A percentile compares a stretch with the other conserved stretches of the same genome.
Evolutionary conservation across 2,797 vertebrate species (phyloP).

Genomic region (Peromyscus aztecus): DNA sequence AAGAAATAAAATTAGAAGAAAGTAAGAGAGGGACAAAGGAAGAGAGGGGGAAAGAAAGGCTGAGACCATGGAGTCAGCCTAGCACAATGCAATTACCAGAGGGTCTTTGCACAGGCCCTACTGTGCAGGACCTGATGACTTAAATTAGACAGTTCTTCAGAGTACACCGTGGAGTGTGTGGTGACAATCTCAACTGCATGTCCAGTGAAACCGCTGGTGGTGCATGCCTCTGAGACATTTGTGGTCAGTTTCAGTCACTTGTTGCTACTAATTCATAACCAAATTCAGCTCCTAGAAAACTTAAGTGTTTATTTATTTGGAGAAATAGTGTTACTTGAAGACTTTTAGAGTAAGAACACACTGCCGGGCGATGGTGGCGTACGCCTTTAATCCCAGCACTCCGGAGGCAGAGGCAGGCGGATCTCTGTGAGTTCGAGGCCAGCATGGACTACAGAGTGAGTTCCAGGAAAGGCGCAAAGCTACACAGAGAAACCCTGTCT

Average conservation of each 20-base stretch:
- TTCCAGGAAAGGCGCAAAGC: too few species aligned
- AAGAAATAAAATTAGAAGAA: neutral
- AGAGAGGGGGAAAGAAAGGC: neutral
- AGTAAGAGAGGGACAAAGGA: neutral
- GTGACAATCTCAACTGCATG: neutral
- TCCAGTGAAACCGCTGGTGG: neutral
- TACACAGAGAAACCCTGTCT: too few species aligned
- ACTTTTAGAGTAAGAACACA: neutral
- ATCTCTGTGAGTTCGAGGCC: too few species aligned
- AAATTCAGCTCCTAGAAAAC: constrained; percentile 8
- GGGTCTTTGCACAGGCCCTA: neutral
- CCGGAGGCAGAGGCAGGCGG: too few species aligned
- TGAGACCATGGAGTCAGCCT: neutral
- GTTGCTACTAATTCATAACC: neutral
- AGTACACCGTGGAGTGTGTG: neutral
- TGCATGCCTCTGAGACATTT: neutral
- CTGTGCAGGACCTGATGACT: neutral
- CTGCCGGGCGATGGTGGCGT: too few species aligned
- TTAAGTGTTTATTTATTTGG: neutral
- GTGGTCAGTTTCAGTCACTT: neutral
- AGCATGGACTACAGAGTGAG: too few species aligned
- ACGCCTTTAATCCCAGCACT: too few species aligned
- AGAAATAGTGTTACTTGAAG: neutral
- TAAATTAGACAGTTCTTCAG: neutral
- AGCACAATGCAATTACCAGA: neutral